These are phyloP conservation scores for Laodelphax striatellus DNA, from an alignment of 1,140 invertebrate species.

Conservation along the genomic window DNA sequence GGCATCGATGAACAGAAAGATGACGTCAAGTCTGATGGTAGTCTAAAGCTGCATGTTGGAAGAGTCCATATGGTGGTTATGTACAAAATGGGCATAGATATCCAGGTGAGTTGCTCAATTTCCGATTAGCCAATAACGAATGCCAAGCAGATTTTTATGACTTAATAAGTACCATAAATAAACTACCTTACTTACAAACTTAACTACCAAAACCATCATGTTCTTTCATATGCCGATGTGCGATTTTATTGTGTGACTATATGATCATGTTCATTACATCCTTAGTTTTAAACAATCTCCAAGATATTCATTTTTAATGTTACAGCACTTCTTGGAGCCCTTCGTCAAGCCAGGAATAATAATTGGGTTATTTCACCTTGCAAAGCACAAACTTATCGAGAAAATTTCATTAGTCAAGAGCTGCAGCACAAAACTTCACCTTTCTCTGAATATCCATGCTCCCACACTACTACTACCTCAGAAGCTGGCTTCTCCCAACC, in stretches of 20 bases:
- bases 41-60: slow-evolving; percentile 54
- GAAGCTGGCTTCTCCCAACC: slow-evolving; percentile 63
- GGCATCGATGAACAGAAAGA: slow-evolving; percentile 35
- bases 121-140: too few relatives aligned
- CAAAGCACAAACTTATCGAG: slow-evolving; percentile 29
- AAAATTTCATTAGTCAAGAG: slow-evolving; percentile 40
- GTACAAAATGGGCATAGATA: slow-evolving; percentile 56
- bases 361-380: slow-evolving; percentile 29
- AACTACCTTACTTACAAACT: too few relatives aligned
- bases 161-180: too few relatives aligned
- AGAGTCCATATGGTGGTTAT: slow-evolving; percentile 57
- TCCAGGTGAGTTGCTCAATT: slow-evolving; percentile 45
- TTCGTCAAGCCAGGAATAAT: slow-evolving; percentile 37
- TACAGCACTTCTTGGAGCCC: slow-evolving; percentile 55
- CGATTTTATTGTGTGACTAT: too few relatives aligned
- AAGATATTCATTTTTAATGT: slow-evolving; percentile 7
- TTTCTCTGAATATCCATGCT: slow-evolving; percentile 59
- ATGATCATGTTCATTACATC: too few relatives aligned
- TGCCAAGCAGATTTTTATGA: too few relatives aligned
- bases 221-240: too few relatives aligned
- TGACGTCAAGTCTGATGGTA: slow-evolving; percentile 50
- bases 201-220: too few relatives aligned
- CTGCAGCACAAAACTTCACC: slow-evolving; percentile 48
- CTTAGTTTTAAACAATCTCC: too few relatives aligned
- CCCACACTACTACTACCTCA: slow-evolving; percentile 67